Percentiles rank a stretch among this genome's conserved stretches.
Evolutionary conservation across 2,797 vertebrate genomes (phyloP).

Genomic region (Menidia menidia): DNA sequence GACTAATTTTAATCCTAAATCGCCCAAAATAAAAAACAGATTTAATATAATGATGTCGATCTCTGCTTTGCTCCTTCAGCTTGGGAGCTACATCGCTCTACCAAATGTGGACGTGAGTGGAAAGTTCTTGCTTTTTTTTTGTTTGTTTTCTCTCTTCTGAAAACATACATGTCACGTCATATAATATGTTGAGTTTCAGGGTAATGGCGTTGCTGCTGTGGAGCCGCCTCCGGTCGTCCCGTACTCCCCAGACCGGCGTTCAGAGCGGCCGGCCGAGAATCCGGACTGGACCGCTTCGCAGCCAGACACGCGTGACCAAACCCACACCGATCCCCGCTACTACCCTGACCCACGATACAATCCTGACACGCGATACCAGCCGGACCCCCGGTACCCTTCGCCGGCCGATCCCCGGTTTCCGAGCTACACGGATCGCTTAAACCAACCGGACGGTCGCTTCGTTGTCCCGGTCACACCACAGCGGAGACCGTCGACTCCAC

Average conservation of each 20-base stretch:
- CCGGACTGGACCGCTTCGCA: conserved; percentile 28
- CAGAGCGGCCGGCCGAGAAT: conserved; percentile 27
- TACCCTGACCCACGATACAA: conserved; percentile 38
- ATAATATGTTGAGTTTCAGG: conserved; percentile 66
- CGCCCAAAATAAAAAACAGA: neutral
- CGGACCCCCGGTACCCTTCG: conserved; percentile 50
- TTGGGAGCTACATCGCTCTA: conserved; percentile 84
- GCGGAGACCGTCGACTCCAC: conserved; percentile 52
- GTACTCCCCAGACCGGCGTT: conserved; percentile 67
- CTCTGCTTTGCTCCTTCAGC: conserved; percentile 73
- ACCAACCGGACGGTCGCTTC: conserved; percentile 61
- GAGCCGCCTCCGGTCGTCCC: conserved; percentile 80
- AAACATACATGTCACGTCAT: neutral
- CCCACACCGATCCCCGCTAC: neutral
- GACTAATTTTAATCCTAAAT: neutral
- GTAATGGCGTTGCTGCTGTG: conserved; percentile 86
- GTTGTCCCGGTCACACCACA: conserved; percentile 55
- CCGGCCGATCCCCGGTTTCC: conserved; percentile 73
- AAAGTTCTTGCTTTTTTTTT: neutral
- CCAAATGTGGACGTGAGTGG: conserved; percentile 71
- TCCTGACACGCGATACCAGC: conserved; percentile 28
- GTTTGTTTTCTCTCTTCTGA: neutral
- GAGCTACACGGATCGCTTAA: conserved; percentile 64
- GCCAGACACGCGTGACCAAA: conserved; percentile 14
- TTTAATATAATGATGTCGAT: neutral